Evolutionary conservation across 2,888 invertebrate species (phyloP).

Genomic region (Carcina quercana): DNA sequence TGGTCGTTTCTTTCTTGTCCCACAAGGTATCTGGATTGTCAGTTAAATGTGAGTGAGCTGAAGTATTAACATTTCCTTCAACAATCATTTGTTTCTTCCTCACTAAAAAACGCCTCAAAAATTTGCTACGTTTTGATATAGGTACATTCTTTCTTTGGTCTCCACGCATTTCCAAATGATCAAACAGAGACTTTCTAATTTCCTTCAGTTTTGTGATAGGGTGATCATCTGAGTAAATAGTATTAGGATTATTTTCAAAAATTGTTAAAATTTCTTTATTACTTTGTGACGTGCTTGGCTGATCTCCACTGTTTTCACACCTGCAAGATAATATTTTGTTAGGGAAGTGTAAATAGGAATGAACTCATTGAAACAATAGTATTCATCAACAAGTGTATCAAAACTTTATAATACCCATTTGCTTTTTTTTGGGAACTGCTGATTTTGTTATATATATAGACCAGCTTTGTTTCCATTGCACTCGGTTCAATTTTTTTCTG

Average conservation of each 20-base stretch:
- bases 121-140: constrained; percentile 57
- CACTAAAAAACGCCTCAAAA: constrained; percentile 52
- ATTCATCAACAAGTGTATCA: neutral
- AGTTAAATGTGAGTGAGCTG: constrained; percentile 17
- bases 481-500: constrained; percentile 44
- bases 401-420: constrained; percentile 27
- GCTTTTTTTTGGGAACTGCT: constrained; percentile 27
- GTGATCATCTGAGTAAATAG: constrained; percentile 54
- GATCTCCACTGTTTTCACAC: constrained; percentile 20
- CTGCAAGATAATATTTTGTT: constrained; percentile 19
- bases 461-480: constrained; percentile 39
- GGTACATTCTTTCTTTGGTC: too few species aligned
- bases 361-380: neutral
- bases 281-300: constrained; percentile 29
- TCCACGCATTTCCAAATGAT: constrained; percentile 54
- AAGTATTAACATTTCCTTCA: constrained; percentile 28
- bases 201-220: constrained; percentile 70
- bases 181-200: constrained; percentile 63
- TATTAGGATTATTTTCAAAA: constrained; percentile 28
- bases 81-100: constrained; percentile 49
- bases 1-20: constrained; percentile 52
- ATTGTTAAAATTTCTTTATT: constrained; percentile 26
- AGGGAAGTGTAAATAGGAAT: neutral
- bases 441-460: constrained; percentile 45
- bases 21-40: constrained; percentile 46